These are phyloP conservation scores for Pycnonotus jocosus DNA, from an alignment of 2,113 vertebrate species.

Conservation along the genomic window DNA sequence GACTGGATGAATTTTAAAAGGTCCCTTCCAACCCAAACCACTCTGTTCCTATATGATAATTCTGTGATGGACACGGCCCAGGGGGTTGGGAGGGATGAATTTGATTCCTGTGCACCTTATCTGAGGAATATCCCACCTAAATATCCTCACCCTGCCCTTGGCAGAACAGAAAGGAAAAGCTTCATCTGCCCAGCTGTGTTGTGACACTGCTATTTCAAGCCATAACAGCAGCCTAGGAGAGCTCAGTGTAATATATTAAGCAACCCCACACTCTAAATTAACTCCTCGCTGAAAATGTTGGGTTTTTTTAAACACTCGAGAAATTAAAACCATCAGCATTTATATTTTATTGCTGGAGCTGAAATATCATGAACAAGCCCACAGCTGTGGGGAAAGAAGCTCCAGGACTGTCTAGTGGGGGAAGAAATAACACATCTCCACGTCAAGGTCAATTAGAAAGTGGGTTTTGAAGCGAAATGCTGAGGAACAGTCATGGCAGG, in stretches of 20 bases:
- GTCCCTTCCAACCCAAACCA: not conserved
- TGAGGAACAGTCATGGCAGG: not conserved
- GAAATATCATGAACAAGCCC: not conserved
- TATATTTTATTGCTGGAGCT: not conserved
- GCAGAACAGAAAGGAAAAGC: not conserved
- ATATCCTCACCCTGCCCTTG: not conserved
- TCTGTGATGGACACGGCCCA: fast-evolving
- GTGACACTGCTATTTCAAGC: not conserved
- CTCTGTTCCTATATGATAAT: not conserved
- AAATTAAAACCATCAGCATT: not conserved
- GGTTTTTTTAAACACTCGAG: not conserved
- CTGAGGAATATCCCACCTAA: not conserved
- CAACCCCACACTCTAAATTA: not conserved
- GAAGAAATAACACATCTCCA: not conserved
- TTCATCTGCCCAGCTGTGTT: not conserved
- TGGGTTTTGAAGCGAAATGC: not conserved
- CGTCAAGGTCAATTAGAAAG: not conserved
- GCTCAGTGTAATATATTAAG: not conserved
- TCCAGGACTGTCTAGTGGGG: not conserved
- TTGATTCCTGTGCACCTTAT: not conserved
- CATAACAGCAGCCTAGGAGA: not conserved
- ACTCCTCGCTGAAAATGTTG: not conserved
- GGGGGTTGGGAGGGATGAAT: not conserved
- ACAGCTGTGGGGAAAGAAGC: not conserved
- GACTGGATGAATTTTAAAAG: not conserved